phyloP scores from a whole-genome alignment of 1,140 invertebrate species.

The Drosophila kohkoa region DNA sequence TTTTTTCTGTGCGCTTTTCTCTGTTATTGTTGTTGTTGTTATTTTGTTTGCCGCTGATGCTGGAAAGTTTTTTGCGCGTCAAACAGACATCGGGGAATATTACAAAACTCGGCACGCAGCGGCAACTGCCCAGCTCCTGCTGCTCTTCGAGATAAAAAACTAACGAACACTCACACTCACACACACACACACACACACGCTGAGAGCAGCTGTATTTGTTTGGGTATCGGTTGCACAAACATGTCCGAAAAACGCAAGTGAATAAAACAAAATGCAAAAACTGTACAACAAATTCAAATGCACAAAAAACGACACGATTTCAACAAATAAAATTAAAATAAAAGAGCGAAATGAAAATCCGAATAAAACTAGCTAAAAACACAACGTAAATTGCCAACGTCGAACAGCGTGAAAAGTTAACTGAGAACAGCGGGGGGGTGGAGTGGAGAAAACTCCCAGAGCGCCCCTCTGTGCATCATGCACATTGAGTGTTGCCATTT shows the following conservation, averaged over 20 bases:
- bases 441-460: no score
- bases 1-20: background rate
- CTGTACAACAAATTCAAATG: constrained; percentile 21
- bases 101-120: constrained; percentile 68
- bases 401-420: constrained; percentile 46
- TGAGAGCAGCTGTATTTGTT: constrained; percentile 66
- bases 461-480: no score
- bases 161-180: constrained; percentile 9
- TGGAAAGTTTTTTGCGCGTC: constrained; percentile 60
- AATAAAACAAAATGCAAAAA: constrained; percentile 46
- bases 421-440: background rate
- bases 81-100: constrained; percentile 80
- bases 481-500: constrained; percentile 19
- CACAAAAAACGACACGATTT: background rate
- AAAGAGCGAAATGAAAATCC: background rate
- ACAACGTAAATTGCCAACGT: constrained; percentile 38
- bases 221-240: constrained; percentile 68
- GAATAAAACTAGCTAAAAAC: constrained; percentile 17
- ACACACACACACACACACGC: constrained; percentile 11
- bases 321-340: constrained; percentile 7
- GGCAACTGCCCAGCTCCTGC: constrained; percentile 26
- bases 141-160: constrained; percentile 47
- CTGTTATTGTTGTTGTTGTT: background rate
- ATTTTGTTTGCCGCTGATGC: constrained; percentile 28
- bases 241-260: constrained; percentile 37